Evolutionary conservation across 35 echinoderm and acorn worm species (phyloP), one percentile per base, ranked within the genome.

Genomic region (Diadema setosum): DNA sequence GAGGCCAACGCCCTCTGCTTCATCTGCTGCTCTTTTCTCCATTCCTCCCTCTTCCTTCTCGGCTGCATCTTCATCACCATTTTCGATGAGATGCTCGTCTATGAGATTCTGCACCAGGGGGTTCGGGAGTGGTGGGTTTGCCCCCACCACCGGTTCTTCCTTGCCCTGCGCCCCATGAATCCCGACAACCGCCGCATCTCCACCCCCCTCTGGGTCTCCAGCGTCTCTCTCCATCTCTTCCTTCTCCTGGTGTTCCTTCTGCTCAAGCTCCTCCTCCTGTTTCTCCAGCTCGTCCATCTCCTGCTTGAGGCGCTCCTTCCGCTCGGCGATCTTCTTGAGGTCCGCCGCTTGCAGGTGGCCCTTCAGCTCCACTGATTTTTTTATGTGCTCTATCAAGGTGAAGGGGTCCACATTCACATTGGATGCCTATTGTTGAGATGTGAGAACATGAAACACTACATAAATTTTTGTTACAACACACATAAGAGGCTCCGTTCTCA

Each of bases 401-500:
- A 93, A 97, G 20, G 95, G 95, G 59, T 97, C 95, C 3, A 90
- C 36, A 55, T 97, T 97, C 12, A 97, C 91, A 88, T 91, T 97
- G 33, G 91, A 94, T 83, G 88, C 91, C 95, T 97, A 82, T 20
- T 43, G 45, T 74, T 57, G 33, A 4, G 37, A 46, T 52, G 4
- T 14, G 30, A 30, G 70, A n/a, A 14, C 43, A 45, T 23, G 27
- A 85, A 41, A 67, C 46, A 40, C 5, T 70, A n/a, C n/a, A n/a
- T n/a, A n/a, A n/a, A n/a, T n/a, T n/a, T n/a, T n/a, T n/a, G n/a
- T n/a, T n/a, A n/a, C n/a, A n/a, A n/a, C n/a, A n/a, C n/a, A n/a
- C n/a, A n/a, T n/a, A n/a, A n/a, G n/a, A n/a, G n/a, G n/a, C n/a
- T n/a, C n/a, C n/a, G n/a, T n/a, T n/a, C n/a, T n/a, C n/a, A n/a